phyloP scores from a whole-genome alignment of 2,113 vertebrate genomes.

The Catharus fuscescens region DNA sequence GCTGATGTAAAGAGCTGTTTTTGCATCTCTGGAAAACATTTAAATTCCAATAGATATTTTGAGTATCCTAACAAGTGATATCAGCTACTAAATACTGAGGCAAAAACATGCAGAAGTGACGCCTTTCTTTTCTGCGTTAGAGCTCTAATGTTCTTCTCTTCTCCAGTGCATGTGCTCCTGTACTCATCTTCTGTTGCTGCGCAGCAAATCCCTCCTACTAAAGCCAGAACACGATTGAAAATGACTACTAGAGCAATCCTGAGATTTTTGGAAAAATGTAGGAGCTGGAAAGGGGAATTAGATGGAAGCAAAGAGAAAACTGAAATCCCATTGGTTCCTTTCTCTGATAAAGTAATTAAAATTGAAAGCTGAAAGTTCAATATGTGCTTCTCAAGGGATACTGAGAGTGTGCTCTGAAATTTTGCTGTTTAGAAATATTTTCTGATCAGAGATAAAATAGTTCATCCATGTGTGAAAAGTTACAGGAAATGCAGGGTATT shows the following conservation, averaged over 20 bases:
- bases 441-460: not conserved
- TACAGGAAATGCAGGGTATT: not conserved
- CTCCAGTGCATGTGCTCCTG: rapidly evolving
- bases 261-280: not conserved
- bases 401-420: not conserved
- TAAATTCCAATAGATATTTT: not conserved
- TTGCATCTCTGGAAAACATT: not conserved
- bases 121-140: not conserved
- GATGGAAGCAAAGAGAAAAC: not conserved
- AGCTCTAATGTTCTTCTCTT: not conserved
- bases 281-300: not conserved
- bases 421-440: not conserved
- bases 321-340: not conserved
- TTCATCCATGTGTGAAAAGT: not conserved
- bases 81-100: not conserved
- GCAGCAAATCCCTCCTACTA: not conserved
- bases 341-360: not conserved
- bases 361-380: not conserved
- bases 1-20: not conserved
- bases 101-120: not conserved
- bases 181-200: not conserved
- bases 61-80: not conserved
- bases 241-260: not conserved
- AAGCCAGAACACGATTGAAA: not conserved
- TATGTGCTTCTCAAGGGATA: not conserved